These are phyloP conservation scores for Piezodorus guildinii DNA, from an alignment of 1,140 invertebrate species.

Conservation along the genomic window DNA sequence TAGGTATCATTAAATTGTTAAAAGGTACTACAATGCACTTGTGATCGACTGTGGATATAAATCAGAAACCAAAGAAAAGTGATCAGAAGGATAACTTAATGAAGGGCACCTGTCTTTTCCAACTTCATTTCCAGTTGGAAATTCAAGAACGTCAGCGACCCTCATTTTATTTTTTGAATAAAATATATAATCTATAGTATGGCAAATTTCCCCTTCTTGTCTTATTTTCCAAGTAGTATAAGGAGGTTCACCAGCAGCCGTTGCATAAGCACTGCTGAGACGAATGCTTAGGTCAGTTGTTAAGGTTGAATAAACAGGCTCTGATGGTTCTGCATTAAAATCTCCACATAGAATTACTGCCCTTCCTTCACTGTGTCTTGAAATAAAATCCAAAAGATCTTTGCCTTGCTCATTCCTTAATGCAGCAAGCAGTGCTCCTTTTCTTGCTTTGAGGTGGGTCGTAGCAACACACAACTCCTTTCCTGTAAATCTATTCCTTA, in stretches of 20 bases:
- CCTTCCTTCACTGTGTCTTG: constrained; percentile 36
- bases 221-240: constrained; percentile 73
- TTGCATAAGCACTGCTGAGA: constrained; percentile 36
- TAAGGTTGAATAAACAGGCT: constrained; percentile 56
- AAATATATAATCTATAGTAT: constrained; percentile 73
- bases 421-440: constrained; percentile 52
- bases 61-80: constrained; percentile 64
- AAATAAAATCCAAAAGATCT: constrained; percentile 52
- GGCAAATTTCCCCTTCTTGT: constrained; percentile 55
- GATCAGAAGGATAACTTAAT: constrained; percentile 62
- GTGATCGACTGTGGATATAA: constrained; percentile 32
- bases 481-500: constrained; percentile 42
- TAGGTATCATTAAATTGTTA: too few species aligned
- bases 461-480: constrained; percentile 54
- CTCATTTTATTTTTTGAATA: constrained; percentile 45
- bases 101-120: constrained; percentile 55
- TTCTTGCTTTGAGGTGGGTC: constrained; percentile 67
- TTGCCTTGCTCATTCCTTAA: constrained; percentile 63
- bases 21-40: background rate
- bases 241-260: constrained; percentile 42
- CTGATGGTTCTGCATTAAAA: constrained; percentile 65
- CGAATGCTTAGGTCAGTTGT: constrained; percentile 36
- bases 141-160: constrained; percentile 46
- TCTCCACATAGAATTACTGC: constrained; percentile 62
- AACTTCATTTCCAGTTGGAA: constrained; percentile 54